These are phyloP conservation scores for Charina bottae DNA, from an alignment of 2,113 vertebrate species.

Conservation along the genomic window DNA sequence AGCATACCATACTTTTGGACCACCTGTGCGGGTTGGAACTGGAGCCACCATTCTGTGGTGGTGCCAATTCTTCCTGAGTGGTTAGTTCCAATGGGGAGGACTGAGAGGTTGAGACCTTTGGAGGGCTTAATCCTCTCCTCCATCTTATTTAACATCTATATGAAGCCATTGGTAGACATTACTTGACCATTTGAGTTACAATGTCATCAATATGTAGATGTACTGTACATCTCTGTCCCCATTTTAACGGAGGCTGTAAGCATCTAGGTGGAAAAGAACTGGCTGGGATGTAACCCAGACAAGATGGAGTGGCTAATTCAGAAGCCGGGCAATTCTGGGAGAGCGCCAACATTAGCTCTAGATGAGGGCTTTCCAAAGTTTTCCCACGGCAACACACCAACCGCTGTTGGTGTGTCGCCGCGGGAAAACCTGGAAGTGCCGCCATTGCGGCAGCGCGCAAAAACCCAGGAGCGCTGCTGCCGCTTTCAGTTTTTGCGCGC, in stretches of 20 bases:
- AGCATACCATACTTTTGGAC: neutral
- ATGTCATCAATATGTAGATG: neutral
- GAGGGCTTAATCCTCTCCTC: neutral
- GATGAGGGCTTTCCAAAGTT: too few species aligned
- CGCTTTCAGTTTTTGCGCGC: too few species aligned
- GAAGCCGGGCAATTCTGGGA: neutral
- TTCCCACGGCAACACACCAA: too few species aligned
- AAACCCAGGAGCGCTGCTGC: too few species aligned
- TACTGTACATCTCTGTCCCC: neutral
- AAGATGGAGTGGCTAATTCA: neutral
- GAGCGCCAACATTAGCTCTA: neutral
- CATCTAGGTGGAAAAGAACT: neutral
- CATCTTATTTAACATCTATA: neutral
- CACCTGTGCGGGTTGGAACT: neutral
- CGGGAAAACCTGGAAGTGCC: too few species aligned
- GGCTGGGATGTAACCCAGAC: too few species aligned
- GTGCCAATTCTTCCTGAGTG: neutral
- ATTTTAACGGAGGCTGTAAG: neutral
- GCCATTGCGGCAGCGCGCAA: too few species aligned
- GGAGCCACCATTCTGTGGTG: neutral
- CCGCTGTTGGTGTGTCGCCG: too few species aligned
- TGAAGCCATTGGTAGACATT: neutral
- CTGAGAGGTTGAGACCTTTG: neutral
- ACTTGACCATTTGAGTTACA: neutral
- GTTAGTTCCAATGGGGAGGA: neutral